Evolutionary conservation across 2,888 invertebrate species (phyloP).

Genomic region (Apodemia hepburni): DNA sequence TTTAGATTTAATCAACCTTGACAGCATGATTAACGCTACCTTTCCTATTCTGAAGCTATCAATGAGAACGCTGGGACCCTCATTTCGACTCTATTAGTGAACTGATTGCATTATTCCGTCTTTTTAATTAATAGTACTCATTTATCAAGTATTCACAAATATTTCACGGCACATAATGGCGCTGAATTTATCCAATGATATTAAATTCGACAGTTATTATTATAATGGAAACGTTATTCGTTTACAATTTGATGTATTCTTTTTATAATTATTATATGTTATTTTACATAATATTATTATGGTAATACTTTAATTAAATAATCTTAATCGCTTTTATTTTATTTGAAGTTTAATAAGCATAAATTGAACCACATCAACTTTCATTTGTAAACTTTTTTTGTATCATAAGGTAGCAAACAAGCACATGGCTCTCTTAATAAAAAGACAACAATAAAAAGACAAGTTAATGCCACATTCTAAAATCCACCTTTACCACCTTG

Average conservation of each 20-base stretch:
- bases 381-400: no score
- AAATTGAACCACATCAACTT: no score
- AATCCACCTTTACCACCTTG: no score
- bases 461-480: no score
- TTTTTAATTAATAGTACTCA: slow-evolving; percentile 24
- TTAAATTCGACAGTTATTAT: neutral
- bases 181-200: slow-evolving; percentile 5
- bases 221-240: neutral
- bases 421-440: no score
- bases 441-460: no score
- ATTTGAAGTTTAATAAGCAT: no score
- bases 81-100: slow-evolving; percentile 46
- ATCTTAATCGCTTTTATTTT: no score
- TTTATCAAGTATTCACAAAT: slow-evolving; percentile 17
- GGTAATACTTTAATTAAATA: no score
- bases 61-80: slow-evolving; percentile 46
- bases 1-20: slow-evolving; percentile 72
- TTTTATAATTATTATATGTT: neutral
- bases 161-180: slow-evolving; percentile 16
- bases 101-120: slow-evolving; percentile 31
- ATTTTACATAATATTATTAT: neutral
- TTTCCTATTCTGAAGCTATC: slow-evolving; percentile 53
- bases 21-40: slow-evolving; percentile 67
- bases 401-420: no score
- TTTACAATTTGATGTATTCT: neutral